Evolutionary conservation across 2,113 vertebrate genomes (phyloP).

Genomic region (Gorsachius goisagi): DNA sequence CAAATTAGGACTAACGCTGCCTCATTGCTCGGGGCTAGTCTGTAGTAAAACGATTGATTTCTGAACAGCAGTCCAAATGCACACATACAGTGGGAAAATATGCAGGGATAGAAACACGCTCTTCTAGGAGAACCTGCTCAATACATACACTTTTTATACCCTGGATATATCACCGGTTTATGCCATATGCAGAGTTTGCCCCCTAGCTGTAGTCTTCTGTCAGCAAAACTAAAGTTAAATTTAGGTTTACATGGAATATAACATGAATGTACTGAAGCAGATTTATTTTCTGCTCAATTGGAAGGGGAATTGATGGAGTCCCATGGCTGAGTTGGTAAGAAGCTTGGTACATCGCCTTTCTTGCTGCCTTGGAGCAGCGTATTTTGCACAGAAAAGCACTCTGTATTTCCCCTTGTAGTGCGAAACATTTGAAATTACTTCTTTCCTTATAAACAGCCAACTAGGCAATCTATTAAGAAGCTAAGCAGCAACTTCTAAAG

Average conservation of each 20-base stretch:
- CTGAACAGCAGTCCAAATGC: background rate
- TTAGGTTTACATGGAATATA: background rate
- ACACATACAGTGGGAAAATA: fast-evolving
- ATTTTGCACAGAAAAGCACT: background rate
- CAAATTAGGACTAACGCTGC: too few relatives aligned
- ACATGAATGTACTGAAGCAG: background rate
- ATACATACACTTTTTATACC: background rate
- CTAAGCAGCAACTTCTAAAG: background rate
- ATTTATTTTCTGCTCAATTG: background rate
- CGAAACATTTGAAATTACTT: background rate
- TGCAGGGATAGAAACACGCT: background rate
- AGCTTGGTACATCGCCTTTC: background rate
- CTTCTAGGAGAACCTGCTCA: background rate
- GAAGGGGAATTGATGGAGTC: background rate
- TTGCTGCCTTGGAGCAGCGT: background rate
- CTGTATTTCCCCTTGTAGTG: background rate
- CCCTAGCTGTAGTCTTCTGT: background rate
- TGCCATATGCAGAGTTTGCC: background rate
- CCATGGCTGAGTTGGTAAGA: background rate
- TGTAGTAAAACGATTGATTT: background rate
- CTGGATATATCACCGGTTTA: background rate
- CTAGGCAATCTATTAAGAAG: background rate
- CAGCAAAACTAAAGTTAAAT: background rate
- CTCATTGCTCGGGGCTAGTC: background rate
- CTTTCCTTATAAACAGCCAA: background rate